Evolutionary conservation across 2,113 vertebrate species (phyloP).

Genomic region (Merops nubicus): DNA sequence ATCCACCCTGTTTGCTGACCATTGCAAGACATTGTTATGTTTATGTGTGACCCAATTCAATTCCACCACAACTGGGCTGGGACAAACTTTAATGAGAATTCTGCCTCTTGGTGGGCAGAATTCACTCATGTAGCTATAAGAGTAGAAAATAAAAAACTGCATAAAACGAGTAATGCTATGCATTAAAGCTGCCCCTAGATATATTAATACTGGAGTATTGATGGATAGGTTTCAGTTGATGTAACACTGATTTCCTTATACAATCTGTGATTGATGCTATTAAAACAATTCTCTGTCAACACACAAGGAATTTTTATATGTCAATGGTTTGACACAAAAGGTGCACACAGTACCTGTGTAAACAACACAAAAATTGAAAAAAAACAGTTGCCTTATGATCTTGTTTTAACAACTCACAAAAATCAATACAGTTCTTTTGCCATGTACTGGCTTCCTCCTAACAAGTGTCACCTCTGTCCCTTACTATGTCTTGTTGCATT

Average conservation of each 20-base stretch:
- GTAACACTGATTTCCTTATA: background rate
- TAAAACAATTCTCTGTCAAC: background rate
- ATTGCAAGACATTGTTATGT: background rate
- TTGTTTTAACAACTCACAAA: background rate
- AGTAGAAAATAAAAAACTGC: background rate
- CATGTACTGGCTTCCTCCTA: background rate
- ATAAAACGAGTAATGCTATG: background rate
- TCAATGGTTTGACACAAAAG: background rate
- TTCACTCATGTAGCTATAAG: background rate
- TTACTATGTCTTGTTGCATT: background rate
- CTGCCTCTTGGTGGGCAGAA: background rate
- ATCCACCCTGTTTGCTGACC: fast-evolving
- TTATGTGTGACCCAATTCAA: background rate
- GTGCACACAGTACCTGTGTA: fast-evolving
- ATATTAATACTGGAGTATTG: background rate
- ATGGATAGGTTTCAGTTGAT: background rate
- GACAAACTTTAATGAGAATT: background rate
- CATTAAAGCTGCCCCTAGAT: fast-evolving
- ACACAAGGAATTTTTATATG: background rate
- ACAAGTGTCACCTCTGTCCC: background rate
- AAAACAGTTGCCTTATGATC: background rate
- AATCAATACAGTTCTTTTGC: background rate
- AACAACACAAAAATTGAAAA: background rate
- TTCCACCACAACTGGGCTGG: background rate
- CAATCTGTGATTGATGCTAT: background rate